Percentiles rank a stretch among this genome's conserved stretches.
Conservation (phyloP, 2,113 vertebrate genomes). For the Phoenicopterus ruber region DNA sequence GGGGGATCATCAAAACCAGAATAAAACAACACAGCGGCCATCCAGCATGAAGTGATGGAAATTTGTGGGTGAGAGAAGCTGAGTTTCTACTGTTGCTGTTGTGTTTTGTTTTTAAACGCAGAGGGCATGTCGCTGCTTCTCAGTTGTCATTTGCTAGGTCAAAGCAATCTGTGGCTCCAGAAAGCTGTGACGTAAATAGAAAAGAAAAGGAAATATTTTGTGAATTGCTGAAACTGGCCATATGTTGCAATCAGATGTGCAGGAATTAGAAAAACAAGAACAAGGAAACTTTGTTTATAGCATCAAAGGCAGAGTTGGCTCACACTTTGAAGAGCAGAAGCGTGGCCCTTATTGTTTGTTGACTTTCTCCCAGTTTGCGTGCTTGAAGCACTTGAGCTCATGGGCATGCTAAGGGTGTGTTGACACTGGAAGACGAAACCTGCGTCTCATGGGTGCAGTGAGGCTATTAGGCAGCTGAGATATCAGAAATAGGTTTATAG, state of each 20-base stretch:
- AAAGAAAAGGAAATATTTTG: conserved; percentile 30
- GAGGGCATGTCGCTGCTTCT: neutral
- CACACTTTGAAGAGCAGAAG: neutral
- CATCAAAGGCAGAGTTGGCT: neutral
- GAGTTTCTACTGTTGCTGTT: neutral
- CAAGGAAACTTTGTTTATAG: neutral
- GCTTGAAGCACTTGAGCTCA: neutral
- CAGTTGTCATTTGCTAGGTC: neutral
- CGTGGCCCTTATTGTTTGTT: neutral
- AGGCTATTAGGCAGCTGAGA: neutral
- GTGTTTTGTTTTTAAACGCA: neutral
- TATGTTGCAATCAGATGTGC: conserved; percentile 39
- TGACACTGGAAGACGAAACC: neutral
- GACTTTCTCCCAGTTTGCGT: neutral
- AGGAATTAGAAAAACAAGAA: conserved; percentile 24
- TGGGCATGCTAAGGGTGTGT: neutral
- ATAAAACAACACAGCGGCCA: conserved; percentile 23
- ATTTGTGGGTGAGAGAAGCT: neutral
- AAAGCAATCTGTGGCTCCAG: neutral
- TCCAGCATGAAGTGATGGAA: neutral
- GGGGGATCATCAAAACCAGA: conserved; percentile 20
- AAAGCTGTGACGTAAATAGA: neutral
- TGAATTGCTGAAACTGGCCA: conserved; percentile 10
- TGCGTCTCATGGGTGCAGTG: neutral
- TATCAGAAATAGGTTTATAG: neutral